Percentiles rank a stretch among this genome's conserved stretches.
Evolutionary conservation across 2,113 vertebrate genomes (phyloP).

Genomic region (Plestiodon gilberti): DNA sequence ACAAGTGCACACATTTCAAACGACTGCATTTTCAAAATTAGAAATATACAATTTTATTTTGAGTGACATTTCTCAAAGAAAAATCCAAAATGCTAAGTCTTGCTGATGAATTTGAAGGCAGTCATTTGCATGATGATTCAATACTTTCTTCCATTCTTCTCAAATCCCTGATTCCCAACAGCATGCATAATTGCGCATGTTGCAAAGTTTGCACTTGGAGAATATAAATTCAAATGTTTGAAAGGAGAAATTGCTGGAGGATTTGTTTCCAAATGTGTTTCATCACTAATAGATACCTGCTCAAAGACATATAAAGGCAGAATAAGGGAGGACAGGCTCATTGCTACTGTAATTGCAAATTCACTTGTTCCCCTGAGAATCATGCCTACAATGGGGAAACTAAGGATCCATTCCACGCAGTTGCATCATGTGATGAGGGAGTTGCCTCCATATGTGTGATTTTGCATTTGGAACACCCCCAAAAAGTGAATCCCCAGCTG

Average conservation of each 20-base stretch:
- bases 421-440: background rate
- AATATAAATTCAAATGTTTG: background rate
- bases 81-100: no score
- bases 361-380: background rate
- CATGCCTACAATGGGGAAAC: background rate
- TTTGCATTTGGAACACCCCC: background rate
- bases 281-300: background rate
- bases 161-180: background rate
- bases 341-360: background rate
- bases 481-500: background rate
- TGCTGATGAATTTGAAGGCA: no score
- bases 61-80: no score
- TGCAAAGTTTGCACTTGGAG: background rate
- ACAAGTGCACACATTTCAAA: no score
- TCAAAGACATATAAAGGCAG: background rate
- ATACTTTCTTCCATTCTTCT: no score
- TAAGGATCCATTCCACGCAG: background rate
- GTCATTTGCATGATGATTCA: background rate
- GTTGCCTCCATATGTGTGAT: background rate
- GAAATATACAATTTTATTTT: no score
- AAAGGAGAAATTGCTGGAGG: background rate
- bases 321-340: background rate
- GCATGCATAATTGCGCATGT: no score
- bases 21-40: no score
- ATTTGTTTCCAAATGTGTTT: background rate